Evolutionary conservation across 2,888 invertebrate genomes (phyloP), one percentile per base, ranked within the genome.

Genomic region (Cephonodes hylas): DNA sequence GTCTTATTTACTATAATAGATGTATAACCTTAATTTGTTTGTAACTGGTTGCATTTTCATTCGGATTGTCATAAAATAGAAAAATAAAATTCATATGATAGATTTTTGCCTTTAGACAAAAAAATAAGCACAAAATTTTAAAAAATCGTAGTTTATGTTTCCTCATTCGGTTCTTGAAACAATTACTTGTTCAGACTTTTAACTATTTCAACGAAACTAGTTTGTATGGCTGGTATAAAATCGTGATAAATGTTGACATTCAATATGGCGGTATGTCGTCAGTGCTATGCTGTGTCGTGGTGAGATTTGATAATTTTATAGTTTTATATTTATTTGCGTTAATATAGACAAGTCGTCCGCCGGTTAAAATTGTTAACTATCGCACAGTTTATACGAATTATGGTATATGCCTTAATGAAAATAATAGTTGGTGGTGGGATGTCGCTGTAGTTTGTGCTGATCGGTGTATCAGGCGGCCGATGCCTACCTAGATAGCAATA

Each of bases 281-380:
- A 96, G 96, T 97, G 97, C 96, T 96, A 95, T 97, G 97, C 96
- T 96, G 96, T 96, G 96, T 96, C 96, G 96, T 96, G 97, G 96
- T 96, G 95, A 96, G 96, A 96, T 94, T 93, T 90, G 83, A 79
- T 87, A 82, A 86, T 83, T 89, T 83, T 73, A 76, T 84, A 71
- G 76, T 79, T 83, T 81, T 77, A 70, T 82, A 76, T 76, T 74
- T 74, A 79, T 72, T 76, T 80, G 83, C 83, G 74, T 77, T 64
- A 67, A 70, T 72, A 68, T 72, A 80, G 84, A 67, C 64, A 74
- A 61, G 61, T 70, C 73, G 74, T 74, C 66, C 62, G 71, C 75
- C 70, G 64, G 63, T 66, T 68, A 72, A 76, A 79, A 79, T 65
- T 68, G 42, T 64, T 70, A 72, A 73, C 66, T 64, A 71, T 76